Evolutionary conservation across 2,797 vertebrate species (phyloP).

Genomic region (Diceros bicornis): DNA sequence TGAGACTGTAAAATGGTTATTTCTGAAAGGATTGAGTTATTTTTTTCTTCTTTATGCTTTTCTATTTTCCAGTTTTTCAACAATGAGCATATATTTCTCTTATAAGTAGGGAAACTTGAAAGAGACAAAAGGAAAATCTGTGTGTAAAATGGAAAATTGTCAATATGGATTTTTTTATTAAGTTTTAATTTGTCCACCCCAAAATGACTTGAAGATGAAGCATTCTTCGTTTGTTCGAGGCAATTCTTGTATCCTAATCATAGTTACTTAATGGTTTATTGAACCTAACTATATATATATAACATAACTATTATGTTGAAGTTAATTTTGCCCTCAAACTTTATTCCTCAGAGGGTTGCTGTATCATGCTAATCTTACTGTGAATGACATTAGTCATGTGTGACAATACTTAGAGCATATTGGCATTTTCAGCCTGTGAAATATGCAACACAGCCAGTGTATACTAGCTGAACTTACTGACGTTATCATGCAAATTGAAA

Average conservation of each 20-base stretch:
- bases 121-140: not conserved
- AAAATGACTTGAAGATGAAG: conserved; percentile 17
- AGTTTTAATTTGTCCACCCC: not conserved
- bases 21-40: not conserved
- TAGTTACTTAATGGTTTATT: conserved; percentile 1
- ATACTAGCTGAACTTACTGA: not conserved
- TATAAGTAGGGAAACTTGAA: not conserved
- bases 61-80: not conserved
- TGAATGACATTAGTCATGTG: not conserved
- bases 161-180: not conserved
- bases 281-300: not conserved
- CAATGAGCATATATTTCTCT: not conserved
- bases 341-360: not conserved
- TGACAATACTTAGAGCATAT: not conserved
- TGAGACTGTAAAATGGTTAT: conserved; percentile 19
- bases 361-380: not conserved
- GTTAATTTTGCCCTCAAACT: conserved; percentile 32
- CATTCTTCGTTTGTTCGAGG: not conserved
- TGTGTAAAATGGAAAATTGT: conserved; percentile 20
- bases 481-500: not conserved
- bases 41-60: not conserved
- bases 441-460: not conserved
- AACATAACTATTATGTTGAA: not conserved
- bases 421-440: not conserved
- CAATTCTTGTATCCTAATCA: not conserved